Evolutionary conservation across 2,888 invertebrate genomes (phyloP).

Genomic region (Pheosia gnoma): DNA sequence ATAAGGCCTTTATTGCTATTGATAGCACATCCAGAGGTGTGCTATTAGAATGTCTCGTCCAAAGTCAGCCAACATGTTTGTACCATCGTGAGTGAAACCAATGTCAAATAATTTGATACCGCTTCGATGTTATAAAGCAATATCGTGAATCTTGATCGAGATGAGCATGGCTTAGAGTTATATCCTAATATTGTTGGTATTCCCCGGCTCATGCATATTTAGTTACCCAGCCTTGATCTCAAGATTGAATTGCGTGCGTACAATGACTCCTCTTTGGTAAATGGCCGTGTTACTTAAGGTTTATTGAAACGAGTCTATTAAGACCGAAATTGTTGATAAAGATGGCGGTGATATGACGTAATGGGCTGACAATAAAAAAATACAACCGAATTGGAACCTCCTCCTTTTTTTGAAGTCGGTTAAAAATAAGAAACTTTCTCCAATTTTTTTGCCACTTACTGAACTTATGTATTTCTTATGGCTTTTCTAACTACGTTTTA

Average conservation of each 20-base stretch:
- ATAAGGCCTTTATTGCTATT: too few species aligned
- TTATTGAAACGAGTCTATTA: neutral
- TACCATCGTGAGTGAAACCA: too few species aligned
- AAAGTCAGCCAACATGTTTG: too few species aligned
- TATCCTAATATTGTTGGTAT: neutral
- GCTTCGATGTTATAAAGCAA: neutral
- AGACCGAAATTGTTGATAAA: neutral
- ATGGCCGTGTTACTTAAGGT: slow-evolving; percentile 1
- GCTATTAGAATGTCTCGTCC: too few species aligned
- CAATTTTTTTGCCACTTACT: too few species aligned
- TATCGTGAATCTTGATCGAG: neutral
- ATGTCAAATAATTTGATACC: too few species aligned
- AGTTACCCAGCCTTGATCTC: slow-evolving; percentile 1
- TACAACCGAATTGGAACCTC: too few species aligned
- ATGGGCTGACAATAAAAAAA: neutral
- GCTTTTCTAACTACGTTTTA: too few species aligned
- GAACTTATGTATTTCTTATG: too few species aligned
- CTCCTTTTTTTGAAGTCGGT: too few species aligned
- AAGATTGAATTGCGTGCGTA: slow-evolving; percentile 1
- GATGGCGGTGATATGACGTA: neutral
- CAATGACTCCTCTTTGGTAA: neutral
- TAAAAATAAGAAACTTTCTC: too few species aligned
- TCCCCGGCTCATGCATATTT: neutral
- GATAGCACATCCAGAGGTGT: too few species aligned
- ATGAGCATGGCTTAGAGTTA: neutral